Percentiles rank a stretch among this genome's conserved stretches.
phyloP scores from a whole-genome alignment of 2,797 vertebrate genomes.

The Lagodon rhomboides region DNA sequence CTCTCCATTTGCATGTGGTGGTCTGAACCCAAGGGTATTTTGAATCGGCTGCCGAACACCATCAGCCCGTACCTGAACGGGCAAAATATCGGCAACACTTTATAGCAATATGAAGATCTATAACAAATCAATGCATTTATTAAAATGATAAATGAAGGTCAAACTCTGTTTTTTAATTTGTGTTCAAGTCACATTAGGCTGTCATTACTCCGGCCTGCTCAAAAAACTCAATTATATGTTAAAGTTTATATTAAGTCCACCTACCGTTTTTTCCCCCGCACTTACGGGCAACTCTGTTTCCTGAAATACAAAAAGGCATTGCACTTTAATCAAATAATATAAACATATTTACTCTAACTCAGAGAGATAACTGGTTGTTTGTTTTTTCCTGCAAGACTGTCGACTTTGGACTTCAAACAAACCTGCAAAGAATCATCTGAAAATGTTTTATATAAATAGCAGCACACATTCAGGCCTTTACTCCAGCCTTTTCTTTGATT shows the following conservation, averaged over 20 bases:
- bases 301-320: constrained; percentile 22
- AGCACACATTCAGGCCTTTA: neutral
- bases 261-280: neutral
- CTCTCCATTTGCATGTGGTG: neutral
- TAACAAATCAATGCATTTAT: neutral
- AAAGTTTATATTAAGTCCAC: neutral
- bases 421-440: neutral
- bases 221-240: neutral
- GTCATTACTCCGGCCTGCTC: neutral
- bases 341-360: neutral
- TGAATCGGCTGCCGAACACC: fast-evolving
- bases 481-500: neutral
- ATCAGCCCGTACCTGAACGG: neutral
- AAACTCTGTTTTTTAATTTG: neutral
- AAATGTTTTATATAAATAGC: neutral
- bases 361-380: neutral
- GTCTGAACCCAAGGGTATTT: fast-evolving
- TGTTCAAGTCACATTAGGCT: neutral
- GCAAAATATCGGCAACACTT: neutral
- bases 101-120: neutral
- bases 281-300: fast-evolving
- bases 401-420: constrained; percentile 5
- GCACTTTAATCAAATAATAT: neutral
- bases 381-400: neutral
- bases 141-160: neutral